Evolutionary conservation across 2,888 invertebrate genomes (phyloP).

Genomic region (Biston stratarius): DNA sequence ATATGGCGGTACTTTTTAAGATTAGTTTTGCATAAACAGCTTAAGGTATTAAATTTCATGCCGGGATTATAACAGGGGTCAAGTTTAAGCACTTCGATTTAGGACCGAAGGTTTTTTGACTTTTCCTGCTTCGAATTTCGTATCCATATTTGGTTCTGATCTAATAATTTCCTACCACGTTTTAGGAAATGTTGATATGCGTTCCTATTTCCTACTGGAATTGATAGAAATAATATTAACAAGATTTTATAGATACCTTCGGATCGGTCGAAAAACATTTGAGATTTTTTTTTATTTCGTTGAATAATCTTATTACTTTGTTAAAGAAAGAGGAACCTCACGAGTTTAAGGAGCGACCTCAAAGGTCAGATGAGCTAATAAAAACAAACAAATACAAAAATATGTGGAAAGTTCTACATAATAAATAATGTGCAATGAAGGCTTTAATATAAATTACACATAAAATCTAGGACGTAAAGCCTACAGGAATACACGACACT

Average conservation of each 20-base stretch:
- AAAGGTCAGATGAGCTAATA: neutral
- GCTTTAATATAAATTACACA: neutral
- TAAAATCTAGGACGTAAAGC: constrained; percentile 6
- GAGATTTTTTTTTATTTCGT: too few relatives aligned
- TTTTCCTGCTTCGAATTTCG: constrained; percentile 25
- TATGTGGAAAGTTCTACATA: neutral
- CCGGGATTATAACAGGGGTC: constrained; percentile 48
- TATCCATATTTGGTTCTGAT: constrained; percentile 24
- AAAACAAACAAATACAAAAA: neutral
- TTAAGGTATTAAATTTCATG: constrained; percentile 48
- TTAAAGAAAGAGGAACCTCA: too few relatives aligned
- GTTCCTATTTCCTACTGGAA: constrained; percentile 12
- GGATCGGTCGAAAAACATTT: too few relatives aligned
- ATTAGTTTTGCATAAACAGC: constrained; percentile 50
- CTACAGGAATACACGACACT: constrained; percentile 32
- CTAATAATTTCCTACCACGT: constrained; percentile 15
- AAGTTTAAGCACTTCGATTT: constrained; percentile 47
- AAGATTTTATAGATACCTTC: neutral
- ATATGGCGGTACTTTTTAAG: constrained; percentile 50
- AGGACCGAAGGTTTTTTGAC: constrained; percentile 25
- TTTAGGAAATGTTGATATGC: neutral
- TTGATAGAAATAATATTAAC: neutral
- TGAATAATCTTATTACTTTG: too few relatives aligned
- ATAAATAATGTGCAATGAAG: neutral
- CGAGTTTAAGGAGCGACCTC: too few relatives aligned